phyloP scores from a whole-genome alignment of 2,113 vertebrate genomes.

The Antennarius striatus region DNA sequence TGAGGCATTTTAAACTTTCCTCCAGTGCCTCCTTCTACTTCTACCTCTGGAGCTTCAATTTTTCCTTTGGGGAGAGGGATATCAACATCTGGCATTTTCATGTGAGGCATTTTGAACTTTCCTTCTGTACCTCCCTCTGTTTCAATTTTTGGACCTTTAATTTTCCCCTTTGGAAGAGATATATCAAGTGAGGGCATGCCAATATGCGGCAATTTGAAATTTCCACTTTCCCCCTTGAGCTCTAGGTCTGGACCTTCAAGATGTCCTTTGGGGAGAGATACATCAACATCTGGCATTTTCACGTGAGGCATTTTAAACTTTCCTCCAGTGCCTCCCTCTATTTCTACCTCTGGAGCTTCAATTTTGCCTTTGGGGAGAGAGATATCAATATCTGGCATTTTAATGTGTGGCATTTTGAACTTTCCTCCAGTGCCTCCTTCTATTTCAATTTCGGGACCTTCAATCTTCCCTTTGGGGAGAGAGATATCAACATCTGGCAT shows the following conservation, averaged over 20 bases:
- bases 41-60: slow-evolving; percentile 16
- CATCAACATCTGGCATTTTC: slow-evolving; percentile 62
- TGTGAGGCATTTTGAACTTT: slow-evolving; percentile 25
- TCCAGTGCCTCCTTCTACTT: slow-evolving; percentile 12
- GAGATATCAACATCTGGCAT: slow-evolving; percentile 61
- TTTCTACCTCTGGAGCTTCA: slow-evolving; percentile 12
- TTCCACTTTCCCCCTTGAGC: slow-evolving; percentile 1
- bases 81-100: slow-evolving; percentile 28
- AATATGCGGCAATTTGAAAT: slow-evolving; percentile 37
- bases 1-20: slow-evolving; percentile 48
- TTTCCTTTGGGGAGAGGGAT: slow-evolving; percentile 60
- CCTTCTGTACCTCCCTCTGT: slow-evolving; percentile 16
- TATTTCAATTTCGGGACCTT: slow-evolving; percentile 72
- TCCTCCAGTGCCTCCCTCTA: slow-evolving; percentile 13
- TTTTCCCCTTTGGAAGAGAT: slow-evolving; percentile 33
- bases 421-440: slow-evolving; percentile 72
- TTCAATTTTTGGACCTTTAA: slow-evolving; percentile 21
- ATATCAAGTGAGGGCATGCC: slow-evolving; percentile 27
- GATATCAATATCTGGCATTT: slow-evolving; percentile 72
- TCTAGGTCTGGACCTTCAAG: slow-evolving; percentile 41
- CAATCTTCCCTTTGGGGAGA: slow-evolving; percentile 68
- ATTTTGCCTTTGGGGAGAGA: slow-evolving; percentile 79
- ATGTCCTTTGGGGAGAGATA: slow-evolving; percentile 60
- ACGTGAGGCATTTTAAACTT: slow-evolving; percentile 6
- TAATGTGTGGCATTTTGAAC: slow-evolving; percentile 66